Conservation (phyloP, 2,113 vertebrate genomes). For the Phylloscopus trochilus region DNA sequence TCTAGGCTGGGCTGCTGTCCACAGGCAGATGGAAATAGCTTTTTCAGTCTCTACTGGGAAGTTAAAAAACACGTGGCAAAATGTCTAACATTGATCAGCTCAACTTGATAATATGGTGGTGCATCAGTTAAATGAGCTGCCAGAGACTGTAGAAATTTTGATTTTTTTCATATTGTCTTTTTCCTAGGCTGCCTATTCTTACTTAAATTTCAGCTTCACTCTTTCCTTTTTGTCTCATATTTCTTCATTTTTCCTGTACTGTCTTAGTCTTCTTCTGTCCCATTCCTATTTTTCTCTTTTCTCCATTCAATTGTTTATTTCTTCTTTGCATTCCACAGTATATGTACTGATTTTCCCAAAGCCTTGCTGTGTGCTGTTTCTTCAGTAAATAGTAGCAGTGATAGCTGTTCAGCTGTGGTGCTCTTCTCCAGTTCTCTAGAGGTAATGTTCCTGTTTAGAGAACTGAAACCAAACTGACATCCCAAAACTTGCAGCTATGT, state of each 20-base stretch:
- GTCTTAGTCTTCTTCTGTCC: background rate
- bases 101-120: background rate
- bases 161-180: background rate
- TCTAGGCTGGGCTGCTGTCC: background rate
- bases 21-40: background rate
- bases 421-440: background rate
- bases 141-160: background rate
- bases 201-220: background rate
- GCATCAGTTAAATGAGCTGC: background rate
- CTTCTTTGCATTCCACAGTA: background rate
- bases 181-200: background rate
- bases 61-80: background rate
- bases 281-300: background rate
- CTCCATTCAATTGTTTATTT: background rate
- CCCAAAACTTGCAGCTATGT: background rate
- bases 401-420: background rate
- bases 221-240: background rate
- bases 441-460: background rate
- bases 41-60: background rate
- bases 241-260: background rate
- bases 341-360: background rate
- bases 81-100: background rate
- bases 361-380: background rate
- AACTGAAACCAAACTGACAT: background rate
- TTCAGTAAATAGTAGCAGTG: background rate